phyloP scores from a whole-genome alignment of 2,888 invertebrate genomes.

The Ennomos quercinarius region DNA sequence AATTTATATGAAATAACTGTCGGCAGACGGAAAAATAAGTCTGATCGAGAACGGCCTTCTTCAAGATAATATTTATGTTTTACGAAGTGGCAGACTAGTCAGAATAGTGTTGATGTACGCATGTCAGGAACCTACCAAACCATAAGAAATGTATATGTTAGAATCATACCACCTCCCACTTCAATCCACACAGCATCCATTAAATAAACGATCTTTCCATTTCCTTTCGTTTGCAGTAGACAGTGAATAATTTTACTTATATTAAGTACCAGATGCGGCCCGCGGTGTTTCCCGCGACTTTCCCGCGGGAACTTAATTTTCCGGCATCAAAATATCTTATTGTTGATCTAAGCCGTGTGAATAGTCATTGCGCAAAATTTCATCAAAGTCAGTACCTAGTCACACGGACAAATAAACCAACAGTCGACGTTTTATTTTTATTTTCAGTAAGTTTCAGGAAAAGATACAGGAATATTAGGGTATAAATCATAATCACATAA shows the following conservation, averaged over 20 bases:
- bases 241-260: conserved; percentile 44
- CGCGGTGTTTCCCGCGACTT: too few relatives aligned
- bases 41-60: conserved; percentile 80
- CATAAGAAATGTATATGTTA: conserved; percentile 57
- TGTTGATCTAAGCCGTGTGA: too few relatives aligned
- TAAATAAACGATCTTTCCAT: conserved; percentile 55
- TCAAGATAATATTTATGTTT: conserved; percentile 84
- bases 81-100: conserved; percentile 74
- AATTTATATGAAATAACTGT: conserved; percentile 86
- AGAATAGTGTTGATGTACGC: conserved; percentile 67
- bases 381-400: too few relatives aligned
- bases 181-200: conserved; percentile 42
- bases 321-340: too few relatives aligned
- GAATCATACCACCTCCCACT: conserved; percentile 55
- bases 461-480: too few relatives aligned
- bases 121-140: conserved; percentile 66
- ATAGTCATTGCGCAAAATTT: too few relatives aligned
- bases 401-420: too few relatives aligned
- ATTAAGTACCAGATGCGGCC: not conserved
- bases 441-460: too few relatives aligned
- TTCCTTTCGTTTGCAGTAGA: conserved; percentile 53
- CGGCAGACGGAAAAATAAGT: conserved; percentile 84
- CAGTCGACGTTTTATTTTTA: too few relatives aligned
- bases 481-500: too few relatives aligned
- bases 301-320: too few relatives aligned